Conservation (phyloP, 1,140 invertebrate species). For the Cyphomyrmex costatus region DNA sequence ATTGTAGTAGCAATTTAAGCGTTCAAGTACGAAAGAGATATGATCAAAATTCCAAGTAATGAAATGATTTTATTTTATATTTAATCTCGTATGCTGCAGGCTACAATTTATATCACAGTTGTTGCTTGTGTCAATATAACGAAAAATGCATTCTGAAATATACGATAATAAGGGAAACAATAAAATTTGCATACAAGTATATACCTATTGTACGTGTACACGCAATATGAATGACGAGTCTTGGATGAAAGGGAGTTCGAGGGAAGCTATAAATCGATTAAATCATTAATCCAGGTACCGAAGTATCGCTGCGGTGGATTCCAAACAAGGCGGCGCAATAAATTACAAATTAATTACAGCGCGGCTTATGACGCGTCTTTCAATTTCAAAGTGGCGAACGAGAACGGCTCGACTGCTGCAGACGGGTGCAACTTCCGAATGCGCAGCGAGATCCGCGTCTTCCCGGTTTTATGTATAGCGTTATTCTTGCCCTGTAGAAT, state of each 20-base stretch:
- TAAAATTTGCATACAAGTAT: neutral
- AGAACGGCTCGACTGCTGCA: neutral
- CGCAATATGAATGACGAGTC: constrained; percentile 5
- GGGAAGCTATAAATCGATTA: constrained; percentile 13
- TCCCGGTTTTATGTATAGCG: constrained; percentile 65
- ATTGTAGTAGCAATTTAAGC: neutral
- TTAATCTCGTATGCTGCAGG: neutral
- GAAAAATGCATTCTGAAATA: neutral
- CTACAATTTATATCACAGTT: neutral
- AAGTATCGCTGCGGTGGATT: neutral
- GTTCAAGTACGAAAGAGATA: constrained; percentile 13
- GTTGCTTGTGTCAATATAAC: neutral
- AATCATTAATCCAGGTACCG: constrained; percentile 3
- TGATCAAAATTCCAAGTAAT: neutral
- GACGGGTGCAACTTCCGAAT: constrained; percentile 10
- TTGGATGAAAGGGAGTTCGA: neutral
- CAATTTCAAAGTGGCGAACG: constrained; percentile 20
- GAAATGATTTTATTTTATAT: neutral
- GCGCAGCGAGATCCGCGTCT: constrained; percentile 5
- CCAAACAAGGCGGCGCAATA: constrained; percentile 25
- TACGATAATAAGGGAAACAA: neutral
- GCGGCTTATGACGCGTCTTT: constrained; percentile 19
- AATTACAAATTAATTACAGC: constrained; percentile 53
- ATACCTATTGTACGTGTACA: neutral
- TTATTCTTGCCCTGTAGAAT: constrained; percentile 79